Percentiles rank a stretch among this genome's conserved stretches.
Evolutionary conservation across 64 coral and sea anemone genomes (phyloP).

Genomic region (Stichodactyla helianthus): DNA sequence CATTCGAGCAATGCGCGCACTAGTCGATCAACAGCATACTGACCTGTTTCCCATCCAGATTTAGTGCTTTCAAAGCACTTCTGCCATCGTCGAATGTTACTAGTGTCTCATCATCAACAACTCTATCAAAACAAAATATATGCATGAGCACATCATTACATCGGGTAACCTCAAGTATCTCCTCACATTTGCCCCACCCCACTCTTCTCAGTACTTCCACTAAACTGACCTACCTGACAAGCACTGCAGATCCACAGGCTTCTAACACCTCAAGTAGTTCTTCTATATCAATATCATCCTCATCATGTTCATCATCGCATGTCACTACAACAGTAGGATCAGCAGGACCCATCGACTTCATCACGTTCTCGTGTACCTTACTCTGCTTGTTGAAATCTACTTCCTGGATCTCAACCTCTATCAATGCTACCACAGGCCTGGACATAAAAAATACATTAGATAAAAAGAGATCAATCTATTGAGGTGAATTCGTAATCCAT

Average conservation of each 20-base stretch:
- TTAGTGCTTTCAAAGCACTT: constrained; percentile 72
- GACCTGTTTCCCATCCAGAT: constrained; percentile 78
- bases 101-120: constrained; percentile 81
- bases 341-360: constrained; percentile 92
- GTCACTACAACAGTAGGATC: constrained; percentile 92
- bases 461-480: too few species aligned
- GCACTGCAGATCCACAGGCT: constrained; percentile 71
- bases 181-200: too few species aligned
- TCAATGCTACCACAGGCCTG: constrained; percentile 89
- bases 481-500: too few species aligned
- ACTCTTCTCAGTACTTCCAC: too few species aligned
- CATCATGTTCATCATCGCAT: constrained; percentile 41
- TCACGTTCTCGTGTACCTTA: constrained; percentile 77
- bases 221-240: constrained; percentile 63
- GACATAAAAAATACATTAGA: background rate
- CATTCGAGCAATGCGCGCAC: too few species aligned
- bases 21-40: background rate
- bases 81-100: constrained; percentile 93
- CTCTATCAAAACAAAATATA: constrained; percentile 14
- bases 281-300: constrained; percentile 65
- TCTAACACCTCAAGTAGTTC: constrained; percentile 77
- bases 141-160: too few species aligned
- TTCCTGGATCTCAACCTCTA: constrained; percentile 96
- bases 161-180: too few species aligned
- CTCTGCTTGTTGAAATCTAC: constrained; percentile 69